Conservation (phyloP, 1,140 invertebrate species). For the Formica selysi region DNA sequence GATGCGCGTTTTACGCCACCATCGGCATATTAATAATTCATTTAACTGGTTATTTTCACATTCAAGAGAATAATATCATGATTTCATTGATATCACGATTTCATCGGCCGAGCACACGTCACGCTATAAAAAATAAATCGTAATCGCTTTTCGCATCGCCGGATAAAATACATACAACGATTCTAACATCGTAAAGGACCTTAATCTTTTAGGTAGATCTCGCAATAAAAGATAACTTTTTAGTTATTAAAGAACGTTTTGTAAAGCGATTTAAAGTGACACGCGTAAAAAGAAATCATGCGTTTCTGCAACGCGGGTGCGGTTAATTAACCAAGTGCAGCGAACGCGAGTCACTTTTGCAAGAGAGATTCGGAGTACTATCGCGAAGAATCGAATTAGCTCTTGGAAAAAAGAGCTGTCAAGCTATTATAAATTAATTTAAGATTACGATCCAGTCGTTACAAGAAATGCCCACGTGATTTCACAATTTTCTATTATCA, state of each 20-base stretch:
- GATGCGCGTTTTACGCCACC: neutral
- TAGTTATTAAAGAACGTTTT: neutral
- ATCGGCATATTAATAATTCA: constrained; percentile 35
- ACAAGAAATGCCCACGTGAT: neutral
- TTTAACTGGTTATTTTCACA: constrained; percentile 23
- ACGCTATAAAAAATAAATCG: constrained; percentile 17
- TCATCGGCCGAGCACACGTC: constrained; percentile 2
- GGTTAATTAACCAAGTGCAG: constrained; percentile 19
- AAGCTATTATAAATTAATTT: constrained; percentile 30
- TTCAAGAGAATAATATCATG: constrained; percentile 18
- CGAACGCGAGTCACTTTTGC: neutral
- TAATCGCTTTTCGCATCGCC: constrained; percentile 33
- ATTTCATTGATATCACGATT: neutral
- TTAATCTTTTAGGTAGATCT: neutral
- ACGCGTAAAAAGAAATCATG: neutral
- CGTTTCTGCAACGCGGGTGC: neutral
- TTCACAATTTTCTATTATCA: neutral
- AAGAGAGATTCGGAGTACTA: neutral
- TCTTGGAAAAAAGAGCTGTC: neutral
- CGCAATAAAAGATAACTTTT: constrained; percentile 22
- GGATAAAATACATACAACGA: neutral
- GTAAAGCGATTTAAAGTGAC: neutral
- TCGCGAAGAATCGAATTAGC: constrained; percentile 11
- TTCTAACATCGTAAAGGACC: neutral
- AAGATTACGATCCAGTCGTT: neutral